Conservation (phyloP, 2,888 invertebrate species). For the Arge pagana region DNA sequence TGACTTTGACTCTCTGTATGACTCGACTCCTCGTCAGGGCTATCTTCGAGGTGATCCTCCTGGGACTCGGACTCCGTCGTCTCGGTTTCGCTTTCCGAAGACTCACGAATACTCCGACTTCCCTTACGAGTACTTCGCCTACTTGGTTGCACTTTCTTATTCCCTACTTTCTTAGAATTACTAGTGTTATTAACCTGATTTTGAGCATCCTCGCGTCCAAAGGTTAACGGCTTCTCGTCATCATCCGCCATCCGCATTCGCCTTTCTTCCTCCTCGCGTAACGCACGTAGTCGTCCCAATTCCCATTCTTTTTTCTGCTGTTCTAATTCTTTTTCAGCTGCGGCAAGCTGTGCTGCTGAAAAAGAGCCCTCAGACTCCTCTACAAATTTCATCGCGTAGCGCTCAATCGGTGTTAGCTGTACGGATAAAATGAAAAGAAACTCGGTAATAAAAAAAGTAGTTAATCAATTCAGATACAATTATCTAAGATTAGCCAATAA, state of each 20-base stretch:
- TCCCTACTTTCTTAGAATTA: conserved; percentile 50
- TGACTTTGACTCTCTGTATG: conserved; percentile 52
- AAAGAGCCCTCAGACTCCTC: conserved; percentile 83
- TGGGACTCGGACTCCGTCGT: conserved; percentile 48
- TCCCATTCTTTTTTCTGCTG: conserved; percentile 88
- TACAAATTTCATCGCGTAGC: conserved; percentile 92
- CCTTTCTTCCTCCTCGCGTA: conserved; percentile 70
- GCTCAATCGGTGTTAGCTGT: conserved; percentile 91
- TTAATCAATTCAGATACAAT: background rate
- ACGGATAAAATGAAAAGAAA: conserved; percentile 34
- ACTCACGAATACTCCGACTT: conserved; percentile 34
- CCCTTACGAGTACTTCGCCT: conserved; percentile 43
- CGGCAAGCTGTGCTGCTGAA: conserved; percentile 81
- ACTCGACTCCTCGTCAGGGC: conserved; percentile 52
- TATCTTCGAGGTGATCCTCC: conserved; percentile 44
- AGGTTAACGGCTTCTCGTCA: conserved; percentile 72
- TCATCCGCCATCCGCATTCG: conserved; percentile 65
- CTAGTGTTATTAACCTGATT: conserved; percentile 79
- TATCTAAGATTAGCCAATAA: conserved; percentile 17
- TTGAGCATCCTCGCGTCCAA: conserved; percentile 75
- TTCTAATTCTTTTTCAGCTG: conserved; percentile 87
- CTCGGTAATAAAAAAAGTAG: conserved; percentile 16
- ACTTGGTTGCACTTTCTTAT: conserved; percentile 40
- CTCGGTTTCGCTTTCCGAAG: conserved; percentile 45
- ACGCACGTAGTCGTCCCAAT: conserved; percentile 75